Base-by-base conservation (phyloP, 2,888 invertebrate species). In the Diadegma fenestrale region DNA sequence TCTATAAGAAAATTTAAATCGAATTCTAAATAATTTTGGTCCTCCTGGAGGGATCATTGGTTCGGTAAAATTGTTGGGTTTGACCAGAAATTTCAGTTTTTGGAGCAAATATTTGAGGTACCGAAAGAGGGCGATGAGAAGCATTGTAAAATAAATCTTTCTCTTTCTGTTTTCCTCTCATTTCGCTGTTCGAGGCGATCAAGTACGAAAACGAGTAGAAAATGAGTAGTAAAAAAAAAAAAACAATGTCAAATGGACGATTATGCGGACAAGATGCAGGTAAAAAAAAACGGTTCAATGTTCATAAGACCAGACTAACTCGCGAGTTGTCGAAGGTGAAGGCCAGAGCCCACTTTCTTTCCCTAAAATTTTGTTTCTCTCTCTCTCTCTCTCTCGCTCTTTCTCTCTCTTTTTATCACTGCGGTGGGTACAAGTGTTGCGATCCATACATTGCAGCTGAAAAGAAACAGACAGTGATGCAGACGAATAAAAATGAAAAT, bases 401-500 rank as follows among this genome's bases (percentile, higher is more conserved):
- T 43, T 30, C 19, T 63, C 66, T 71, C 33, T 77, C 90, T 89
- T 90, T 90, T 89, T 92, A 89, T 91, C 90, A 92, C 90, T 90
- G 91, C 87, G 90, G 88, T 87, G 91, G 92, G 88, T 93, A 93
- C 92, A 92, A 90, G 91, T 93, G 92, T 89, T 90, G 89, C 82
- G 93, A 91, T 89, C 93, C 93, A 88, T 92, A 92, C 89, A 93
- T 91, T 88, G 91, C 90, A 84, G 90, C 93, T 93, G 93, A 93
- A 94, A 93, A 93, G 88, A 93, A 93, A 93, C 87, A 92, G 81
- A 90, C 73, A 84, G 89, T 90, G 90, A 91, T 81, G 81, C 82
- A 77, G 78, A 80, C 33, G 54, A 30, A 68, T 68, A 77, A 22
- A 54, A 19, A 19, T n/a, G 48, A 54, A 41, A 41, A 54, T 12